Percentiles rank a stretch among this genome's conserved stretches.
Evolutionary conservation across 2,888 invertebrate genomes (phyloP).

Genomic region (Epirrhoe alternata): DNA sequence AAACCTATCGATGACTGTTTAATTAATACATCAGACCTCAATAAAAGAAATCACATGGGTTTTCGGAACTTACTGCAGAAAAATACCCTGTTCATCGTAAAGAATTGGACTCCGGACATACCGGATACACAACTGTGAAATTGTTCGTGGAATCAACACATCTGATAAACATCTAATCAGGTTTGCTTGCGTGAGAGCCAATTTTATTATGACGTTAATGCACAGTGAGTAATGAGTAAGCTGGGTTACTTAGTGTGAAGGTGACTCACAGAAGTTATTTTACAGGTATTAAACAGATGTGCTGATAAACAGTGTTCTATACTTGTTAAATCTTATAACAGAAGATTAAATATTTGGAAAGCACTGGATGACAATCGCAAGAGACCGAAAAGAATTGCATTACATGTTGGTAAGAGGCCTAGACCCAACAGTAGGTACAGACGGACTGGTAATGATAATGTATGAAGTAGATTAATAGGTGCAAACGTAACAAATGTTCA

Average conservation of each 20-base stretch:
- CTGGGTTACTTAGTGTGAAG: slow-evolving; percentile 1
- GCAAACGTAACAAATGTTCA: too few species aligned
- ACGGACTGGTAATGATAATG: too few species aligned
- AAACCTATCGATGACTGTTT: slow-evolving; percentile 2
- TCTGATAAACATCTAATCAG: slow-evolving; percentile 34
- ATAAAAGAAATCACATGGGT: slow-evolving; percentile 8
- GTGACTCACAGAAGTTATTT: background rate
- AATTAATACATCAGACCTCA: slow-evolving; percentile 1
- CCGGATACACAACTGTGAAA: slow-evolving; percentile 24
- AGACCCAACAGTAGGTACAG: background rate
- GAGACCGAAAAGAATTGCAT: too few species aligned
- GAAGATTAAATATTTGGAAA: background rate
- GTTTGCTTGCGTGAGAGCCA: slow-evolving; percentile 24
- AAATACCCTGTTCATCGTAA: slow-evolving; percentile 14
- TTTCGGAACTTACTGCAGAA: slow-evolving; percentile 16
- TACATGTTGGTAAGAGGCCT: background rate
- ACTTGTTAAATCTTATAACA: background rate
- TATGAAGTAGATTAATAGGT: too few species aligned
- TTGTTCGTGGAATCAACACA: slow-evolving; percentile 33
- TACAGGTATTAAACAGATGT: background rate
- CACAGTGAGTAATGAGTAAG: slow-evolving; percentile 19
- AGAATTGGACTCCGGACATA: slow-evolving; percentile 17
- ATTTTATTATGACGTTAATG: slow-evolving; percentile 24
- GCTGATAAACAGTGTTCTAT: background rate
- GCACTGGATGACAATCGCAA: too few species aligned